phyloP scores from a whole-genome alignment of 1,140 invertebrate genomes.

The Euwallacea fornicatus region DNA sequence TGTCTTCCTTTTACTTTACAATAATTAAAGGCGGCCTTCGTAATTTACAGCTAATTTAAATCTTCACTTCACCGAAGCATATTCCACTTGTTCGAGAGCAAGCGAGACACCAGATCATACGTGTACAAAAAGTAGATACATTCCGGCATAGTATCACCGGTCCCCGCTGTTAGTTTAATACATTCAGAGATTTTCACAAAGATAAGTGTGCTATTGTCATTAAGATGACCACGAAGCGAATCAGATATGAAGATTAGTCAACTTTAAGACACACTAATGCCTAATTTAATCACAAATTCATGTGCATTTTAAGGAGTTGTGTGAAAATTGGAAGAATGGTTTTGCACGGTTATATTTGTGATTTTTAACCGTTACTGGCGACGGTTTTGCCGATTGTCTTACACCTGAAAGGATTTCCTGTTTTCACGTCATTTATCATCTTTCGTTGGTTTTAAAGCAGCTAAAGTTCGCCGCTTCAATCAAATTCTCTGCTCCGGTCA shows the following conservation, averaged over 20 bases:
- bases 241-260: constrained; percentile 51
- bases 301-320: constrained; percentile 47
- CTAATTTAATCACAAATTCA: constrained; percentile 49
- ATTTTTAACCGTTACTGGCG: constrained; percentile 16
- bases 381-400: neutral
- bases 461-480: too few species aligned
- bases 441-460: too few species aligned
- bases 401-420: too few species aligned
- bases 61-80: too few species aligned
- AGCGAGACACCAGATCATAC: constrained; percentile 29
- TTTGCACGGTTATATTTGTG: constrained; percentile 9
- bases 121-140: constrained; percentile 42
- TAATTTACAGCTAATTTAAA: too few species aligned
- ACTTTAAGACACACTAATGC: constrained; percentile 49
- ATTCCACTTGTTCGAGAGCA: too few species aligned
- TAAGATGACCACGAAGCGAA: constrained; percentile 50
- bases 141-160: constrained; percentile 42
- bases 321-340: constrained; percentile 33
- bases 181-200: constrained; percentile 49
- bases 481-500: too few species aligned
- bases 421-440: too few species aligned
- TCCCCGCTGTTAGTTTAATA: constrained; percentile 49
- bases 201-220: constrained; percentile 47
- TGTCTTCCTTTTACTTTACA: too few species aligned
- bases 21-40: too few species aligned